Conservation (phyloP, 2,113 vertebrate species). For the Lasiurus borealis region DNA sequence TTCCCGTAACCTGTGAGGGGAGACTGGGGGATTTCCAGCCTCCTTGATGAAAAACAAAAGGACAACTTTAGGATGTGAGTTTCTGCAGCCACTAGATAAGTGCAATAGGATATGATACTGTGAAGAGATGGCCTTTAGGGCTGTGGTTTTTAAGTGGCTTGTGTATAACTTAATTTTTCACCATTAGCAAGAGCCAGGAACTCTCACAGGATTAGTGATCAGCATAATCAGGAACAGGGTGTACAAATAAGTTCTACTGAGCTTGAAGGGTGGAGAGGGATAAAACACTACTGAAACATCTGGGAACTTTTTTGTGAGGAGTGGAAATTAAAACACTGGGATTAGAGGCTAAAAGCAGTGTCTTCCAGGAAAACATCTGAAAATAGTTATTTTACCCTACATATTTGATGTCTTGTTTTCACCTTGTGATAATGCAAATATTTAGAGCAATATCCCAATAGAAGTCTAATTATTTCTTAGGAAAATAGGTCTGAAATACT, state of each 20-base stretch:
- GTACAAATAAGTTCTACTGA: neutral
- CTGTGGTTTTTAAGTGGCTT: neutral
- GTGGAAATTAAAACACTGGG: neutral
- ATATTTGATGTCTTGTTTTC: neutral
- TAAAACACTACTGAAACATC: neutral
- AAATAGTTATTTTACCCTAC: neutral
- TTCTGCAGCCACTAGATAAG: neutral
- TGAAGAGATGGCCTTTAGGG: neutral
- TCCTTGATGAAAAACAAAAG: neutral
- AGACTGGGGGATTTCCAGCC: slow-evolving; percentile 38
- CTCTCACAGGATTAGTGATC: neutral
- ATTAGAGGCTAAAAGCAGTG: neutral
- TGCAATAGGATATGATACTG: neutral
- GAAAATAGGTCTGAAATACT: neutral
- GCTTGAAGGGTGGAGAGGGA: slow-evolving; percentile 4
- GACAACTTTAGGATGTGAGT: neutral
- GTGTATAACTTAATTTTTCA: neutral
- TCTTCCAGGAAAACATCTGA: slow-evolving; percentile 52
- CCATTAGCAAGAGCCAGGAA: neutral
- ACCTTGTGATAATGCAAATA: neutral
- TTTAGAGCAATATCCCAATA: neutral
- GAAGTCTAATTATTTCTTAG: neutral
- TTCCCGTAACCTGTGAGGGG: neutral
- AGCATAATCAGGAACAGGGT: slow-evolving; percentile 50
- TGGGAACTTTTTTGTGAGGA: slow-evolving; percentile 3